Percentiles rank a stretch among this genome's conserved stretches.
phyloP scores from a whole-genome alignment of 1,140 invertebrate species.

The Calosoma granatense region DNA sequence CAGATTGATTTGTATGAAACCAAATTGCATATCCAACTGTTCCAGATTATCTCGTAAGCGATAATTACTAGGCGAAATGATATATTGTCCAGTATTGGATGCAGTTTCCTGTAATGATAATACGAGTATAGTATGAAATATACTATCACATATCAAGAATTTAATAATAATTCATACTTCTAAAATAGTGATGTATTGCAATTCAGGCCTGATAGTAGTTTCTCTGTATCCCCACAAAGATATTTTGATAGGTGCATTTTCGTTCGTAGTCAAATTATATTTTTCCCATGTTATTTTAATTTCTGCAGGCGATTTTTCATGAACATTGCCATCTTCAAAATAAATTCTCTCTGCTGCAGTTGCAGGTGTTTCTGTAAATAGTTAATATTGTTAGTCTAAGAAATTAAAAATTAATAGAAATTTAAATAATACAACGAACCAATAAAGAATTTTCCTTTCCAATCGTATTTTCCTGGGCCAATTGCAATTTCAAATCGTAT shows the following conservation, averaged over 20 bases:
- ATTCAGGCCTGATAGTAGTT: conserved; percentile 58
- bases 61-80: conserved; percentile 58
- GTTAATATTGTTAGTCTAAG: conserved; percentile 9
- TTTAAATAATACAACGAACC: no score
- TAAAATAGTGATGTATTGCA: conserved; percentile 49
- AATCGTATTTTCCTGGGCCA: conserved; percentile 72
- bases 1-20: conserved; percentile 83
- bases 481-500: conserved; percentile 80
- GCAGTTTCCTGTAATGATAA: conserved; percentile 35
- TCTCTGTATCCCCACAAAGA: conserved; percentile 82
- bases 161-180: conserved; percentile 31
- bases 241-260: conserved; percentile 62
- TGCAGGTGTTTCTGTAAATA: conserved; percentile 66
- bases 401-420: not conserved
- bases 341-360: conserved; percentile 75
- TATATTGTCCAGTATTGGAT: conserved; percentile 56
- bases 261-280: conserved; percentile 73
- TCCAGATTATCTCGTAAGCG: conserved; percentile 49
- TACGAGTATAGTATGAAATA: not conserved
- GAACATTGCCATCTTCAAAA: conserved; percentile 61
- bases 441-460: conserved; percentile 87
- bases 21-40: conserved; percentile 68
- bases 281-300: conserved; percentile 73
- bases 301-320: conserved; percentile 57
- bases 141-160: not conserved